A percentile compares a stretch with the other conserved stretches of the same genome.
phyloP scores from a whole-genome alignment of 2,113 vertebrate species.

The Sinocyclocheilus maitianheensis region DNA sequence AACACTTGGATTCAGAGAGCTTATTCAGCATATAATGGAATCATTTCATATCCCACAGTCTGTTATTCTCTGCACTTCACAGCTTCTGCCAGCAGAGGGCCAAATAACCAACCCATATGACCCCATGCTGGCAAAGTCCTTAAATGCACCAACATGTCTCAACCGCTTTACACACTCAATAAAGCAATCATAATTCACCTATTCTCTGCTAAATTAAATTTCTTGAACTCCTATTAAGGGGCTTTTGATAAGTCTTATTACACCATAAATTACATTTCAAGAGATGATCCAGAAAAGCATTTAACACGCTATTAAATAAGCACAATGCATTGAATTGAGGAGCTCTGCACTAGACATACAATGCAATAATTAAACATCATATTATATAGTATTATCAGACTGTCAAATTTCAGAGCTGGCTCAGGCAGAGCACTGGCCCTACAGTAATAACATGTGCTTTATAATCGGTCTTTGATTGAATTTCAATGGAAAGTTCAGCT shows the following conservation, averaged over 20 bases:
- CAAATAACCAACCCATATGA: not conserved
- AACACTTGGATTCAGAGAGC: not conserved
- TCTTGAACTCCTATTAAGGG: not conserved
- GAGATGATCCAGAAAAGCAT: not conserved
- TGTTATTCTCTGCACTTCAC: not conserved
- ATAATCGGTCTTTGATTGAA: not conserved
- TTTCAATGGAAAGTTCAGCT: not conserved
- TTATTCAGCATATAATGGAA: not conserved
- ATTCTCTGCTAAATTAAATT: slow-evolving; percentile 70
- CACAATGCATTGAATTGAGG: not conserved
- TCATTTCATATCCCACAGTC: slow-evolving; percentile 1
- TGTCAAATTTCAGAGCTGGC: not conserved
- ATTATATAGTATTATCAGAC: not conserved
- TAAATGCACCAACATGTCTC: slow-evolving; percentile 52
- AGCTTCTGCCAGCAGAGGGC: slow-evolving; percentile 10
- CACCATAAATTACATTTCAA: slow-evolving; percentile 1
- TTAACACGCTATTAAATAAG: slow-evolving; percentile 1
- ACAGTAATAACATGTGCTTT: not conserved
- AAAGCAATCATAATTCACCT: slow-evolving; percentile 73
- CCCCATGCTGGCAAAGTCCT: not conserved
- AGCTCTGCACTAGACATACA: not conserved
- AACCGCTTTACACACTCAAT: slow-evolving; percentile 73
- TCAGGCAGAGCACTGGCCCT: too few species aligned
- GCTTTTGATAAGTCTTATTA: slow-evolving; percentile 3
- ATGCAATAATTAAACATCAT: not conserved